Evolutionary conservation across 92 coral and sea anemone species (phyloP), one percentile per base, ranked within the genome.

Genomic region (Chrysogorgia sp.): DNA sequence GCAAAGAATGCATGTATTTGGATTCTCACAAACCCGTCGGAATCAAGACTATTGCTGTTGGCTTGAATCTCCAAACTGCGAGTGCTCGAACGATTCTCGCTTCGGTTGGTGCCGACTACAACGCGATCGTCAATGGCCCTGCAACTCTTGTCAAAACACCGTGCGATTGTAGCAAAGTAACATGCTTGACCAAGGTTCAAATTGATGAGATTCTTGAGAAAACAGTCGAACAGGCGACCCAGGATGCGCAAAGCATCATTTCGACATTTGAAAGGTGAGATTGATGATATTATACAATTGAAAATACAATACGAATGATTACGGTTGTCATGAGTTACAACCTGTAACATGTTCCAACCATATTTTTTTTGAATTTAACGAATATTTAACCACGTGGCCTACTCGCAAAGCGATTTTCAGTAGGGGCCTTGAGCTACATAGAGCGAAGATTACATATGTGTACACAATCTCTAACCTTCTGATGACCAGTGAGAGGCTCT

Each of bases 31-130:
- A n/a, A n/a, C n/a, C n/a, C n/a, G n/a, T n/a, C 19, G 79, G 86
- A 17, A 85, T 88, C 59, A 92, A 92, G 61, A 90, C 91, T 13
- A 92, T 90, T 20, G 97, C 92, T 3, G 83, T 88, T 9, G 92
- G 92, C 7, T 92, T 72, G 79, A 92, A 90, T 84, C 91, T 92
- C 89, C 78, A 75, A 17, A 81, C 69, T 26, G 37, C 35, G 13
- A 80, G 76, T 33, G 97, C 97, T 0, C 86, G 79, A 0, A 63
- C 79, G 20, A 90, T 59, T 53, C 85, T 92, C 43, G 60, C 69
- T 29, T 21, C 71, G 25, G 86, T 85, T 29, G 96, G 92, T 6
- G 97, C 97, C 0, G 92, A 92, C 82, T 92, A 85, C 56, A 80
- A 87, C 8, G 82, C 68, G 81, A 90, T 92, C 48, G 75, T 64